Conservation (phyloP, 1,140 invertebrate genomes). For the Chionoecetes opilio region DNA sequence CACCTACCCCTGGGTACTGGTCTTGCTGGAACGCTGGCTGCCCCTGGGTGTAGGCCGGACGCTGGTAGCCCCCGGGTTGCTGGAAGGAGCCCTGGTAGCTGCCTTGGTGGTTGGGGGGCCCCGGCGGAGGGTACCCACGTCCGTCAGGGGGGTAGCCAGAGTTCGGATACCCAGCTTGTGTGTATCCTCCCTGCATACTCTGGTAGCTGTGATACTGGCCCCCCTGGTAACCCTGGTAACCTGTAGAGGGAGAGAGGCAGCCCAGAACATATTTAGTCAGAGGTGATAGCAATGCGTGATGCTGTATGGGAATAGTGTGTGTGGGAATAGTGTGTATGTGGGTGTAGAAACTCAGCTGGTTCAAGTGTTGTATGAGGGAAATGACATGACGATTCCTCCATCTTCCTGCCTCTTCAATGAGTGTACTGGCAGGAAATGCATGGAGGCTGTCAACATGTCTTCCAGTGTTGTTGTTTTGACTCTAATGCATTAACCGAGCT, state of each 20-base stretch:
- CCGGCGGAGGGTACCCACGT: conserved; percentile 77
- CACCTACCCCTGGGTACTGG: conserved; percentile 79
- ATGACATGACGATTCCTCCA: too few relatives aligned
- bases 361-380: too few relatives aligned
- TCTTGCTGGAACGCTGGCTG: conserved; percentile 79
- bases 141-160: conserved; percentile 80
- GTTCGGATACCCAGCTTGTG: conserved; percentile 77
- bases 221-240: conserved; percentile 81
- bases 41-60: conserved; percentile 74
- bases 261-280: neutral
- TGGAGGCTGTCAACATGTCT: too few relatives aligned
- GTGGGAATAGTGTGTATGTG: too few relatives aligned
- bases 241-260: conserved; percentile 64
- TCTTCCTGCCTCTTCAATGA: too few relatives aligned
- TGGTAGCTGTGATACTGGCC: conserved; percentile 82
- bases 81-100: conserved; percentile 80
- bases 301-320: too few relatives aligned
- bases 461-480: too few relatives aligned
- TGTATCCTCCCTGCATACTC: conserved; percentile 79
- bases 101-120: conserved; percentile 80
- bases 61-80: conserved; percentile 79
- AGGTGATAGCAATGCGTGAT: too few relatives aligned
- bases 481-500: too few relatives aligned
- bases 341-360: too few relatives aligned
- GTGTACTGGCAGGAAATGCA: too few relatives aligned